Evolutionary conservation across 35 echinoderm and acorn worm species (phyloP).

Genomic region (Patiria miniata): DNA sequence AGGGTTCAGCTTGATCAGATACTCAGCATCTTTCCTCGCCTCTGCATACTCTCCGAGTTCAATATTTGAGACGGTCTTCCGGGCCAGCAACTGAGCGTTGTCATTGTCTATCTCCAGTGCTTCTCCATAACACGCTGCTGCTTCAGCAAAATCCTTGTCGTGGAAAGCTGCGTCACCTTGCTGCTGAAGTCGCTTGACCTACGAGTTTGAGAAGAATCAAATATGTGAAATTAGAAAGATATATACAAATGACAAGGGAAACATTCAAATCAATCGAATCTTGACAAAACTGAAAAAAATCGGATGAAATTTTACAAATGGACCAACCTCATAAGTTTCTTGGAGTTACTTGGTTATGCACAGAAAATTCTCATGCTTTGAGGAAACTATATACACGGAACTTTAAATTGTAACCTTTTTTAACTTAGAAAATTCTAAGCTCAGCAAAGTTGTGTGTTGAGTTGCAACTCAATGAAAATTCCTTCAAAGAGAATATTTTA

Average conservation of each 20-base stretch:
- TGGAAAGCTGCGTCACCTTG: slow-evolving; percentile 75
- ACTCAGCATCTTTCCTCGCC: slow-evolving; percentile 80
- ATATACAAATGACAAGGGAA: background rate
- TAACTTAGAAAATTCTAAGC: too few species aligned
- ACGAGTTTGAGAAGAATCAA: background rate
- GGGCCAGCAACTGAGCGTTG: slow-evolving; percentile 74
- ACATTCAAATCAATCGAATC: background rate
- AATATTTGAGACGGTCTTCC: slow-evolving; percentile 71
- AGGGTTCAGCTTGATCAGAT: slow-evolving; percentile 87
- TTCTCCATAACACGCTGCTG: slow-evolving; percentile 74
- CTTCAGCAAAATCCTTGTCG: slow-evolving; percentile 64
- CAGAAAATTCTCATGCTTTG: too few species aligned
- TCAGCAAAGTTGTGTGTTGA: too few species aligned
- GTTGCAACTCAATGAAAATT: too few species aligned
- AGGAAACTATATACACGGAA: too few species aligned
- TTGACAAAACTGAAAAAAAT: too few species aligned
- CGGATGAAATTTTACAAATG: slow-evolving; percentile 12
- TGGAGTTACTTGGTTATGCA: too few species aligned
- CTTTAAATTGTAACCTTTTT: too few species aligned
- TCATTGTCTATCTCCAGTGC: slow-evolving; percentile 89
- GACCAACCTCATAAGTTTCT: too few species aligned
- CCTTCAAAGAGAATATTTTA: background rate
- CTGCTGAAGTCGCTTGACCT: slow-evolving; percentile 81
- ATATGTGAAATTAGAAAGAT: background rate
- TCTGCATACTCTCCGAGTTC: slow-evolving; percentile 66